Evolutionary conservation across 92 coral and sea anemone genomes (phyloP).

Genomic region (Blastomussa wellsi): DNA sequence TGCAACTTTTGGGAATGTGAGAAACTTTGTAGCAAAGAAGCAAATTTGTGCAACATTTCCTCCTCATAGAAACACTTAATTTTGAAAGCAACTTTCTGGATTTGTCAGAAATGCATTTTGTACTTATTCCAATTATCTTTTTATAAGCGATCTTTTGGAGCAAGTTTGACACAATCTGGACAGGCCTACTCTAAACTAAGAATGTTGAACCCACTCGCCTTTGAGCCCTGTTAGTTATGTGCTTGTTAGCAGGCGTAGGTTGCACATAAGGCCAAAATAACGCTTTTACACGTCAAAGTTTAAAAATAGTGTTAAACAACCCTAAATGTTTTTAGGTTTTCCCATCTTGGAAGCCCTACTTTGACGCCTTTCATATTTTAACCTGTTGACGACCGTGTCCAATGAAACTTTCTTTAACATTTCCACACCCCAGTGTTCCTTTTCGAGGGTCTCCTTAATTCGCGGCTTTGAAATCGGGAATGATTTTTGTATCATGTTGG

Average conservation of each 20-base stretch:
- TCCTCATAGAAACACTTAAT: neutral
- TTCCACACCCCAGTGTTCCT: constrained; percentile 37
- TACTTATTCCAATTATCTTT: too few relatives aligned
- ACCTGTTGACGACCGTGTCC: constrained; percentile 44
- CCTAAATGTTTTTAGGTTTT: too few relatives aligned
- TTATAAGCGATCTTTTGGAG: too few relatives aligned
- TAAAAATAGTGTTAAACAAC: too few relatives aligned
- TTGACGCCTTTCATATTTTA: constrained; percentile 43
- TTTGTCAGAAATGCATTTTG: too few relatives aligned
- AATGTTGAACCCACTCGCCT: too few relatives aligned
- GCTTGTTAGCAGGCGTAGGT: too few relatives aligned
- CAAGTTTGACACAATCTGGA: neutral
- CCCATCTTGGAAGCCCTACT: too few relatives aligned
- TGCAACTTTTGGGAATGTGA: constrained; percentile 13
- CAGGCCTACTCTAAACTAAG: too few relatives aligned
- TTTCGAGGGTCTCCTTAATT: constrained; percentile 34
- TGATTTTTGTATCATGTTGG: constrained; percentile 17
- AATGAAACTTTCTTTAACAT: constrained; percentile 27
- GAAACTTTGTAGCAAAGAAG: constrained; percentile 8
- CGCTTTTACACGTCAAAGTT: too few relatives aligned
- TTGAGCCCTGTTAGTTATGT: too few relatives aligned
- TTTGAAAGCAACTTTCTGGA: neutral
- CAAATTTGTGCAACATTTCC: neutral
- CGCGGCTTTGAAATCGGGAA: constrained; percentile 6
- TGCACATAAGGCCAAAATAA: too few relatives aligned